A percentile compares a stretch with the other conserved stretches of the same genome.
phyloP scores from a whole-genome alignment of 2,888 invertebrate species.

The Ametastegia equiseti region DNA sequence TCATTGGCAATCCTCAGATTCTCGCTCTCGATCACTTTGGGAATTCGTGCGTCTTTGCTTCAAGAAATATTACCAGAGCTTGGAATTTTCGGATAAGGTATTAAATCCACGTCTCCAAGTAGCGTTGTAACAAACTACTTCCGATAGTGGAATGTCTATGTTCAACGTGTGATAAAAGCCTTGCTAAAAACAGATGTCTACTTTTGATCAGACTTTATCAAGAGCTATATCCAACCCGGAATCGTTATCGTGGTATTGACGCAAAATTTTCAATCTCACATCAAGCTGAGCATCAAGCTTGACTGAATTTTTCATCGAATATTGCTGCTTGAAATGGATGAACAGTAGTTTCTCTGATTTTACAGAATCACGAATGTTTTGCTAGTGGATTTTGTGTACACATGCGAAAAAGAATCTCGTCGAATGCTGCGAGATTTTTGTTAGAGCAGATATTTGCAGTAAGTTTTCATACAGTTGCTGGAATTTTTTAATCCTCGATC shows the following conservation, averaged over 20 bases:
- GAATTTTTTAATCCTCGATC: too few species aligned
- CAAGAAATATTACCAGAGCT: background rate
- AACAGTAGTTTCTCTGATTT: background rate
- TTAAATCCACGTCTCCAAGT: background rate
- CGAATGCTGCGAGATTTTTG: too few species aligned
- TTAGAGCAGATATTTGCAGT: too few species aligned
- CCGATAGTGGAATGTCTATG: background rate
- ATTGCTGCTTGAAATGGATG: background rate
- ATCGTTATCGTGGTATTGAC: background rate
- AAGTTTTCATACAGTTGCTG: too few species aligned
- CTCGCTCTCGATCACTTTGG: background rate
- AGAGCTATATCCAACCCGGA: background rate
- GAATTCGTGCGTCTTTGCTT: background rate
- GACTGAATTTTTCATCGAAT: background rate
- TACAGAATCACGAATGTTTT: background rate
- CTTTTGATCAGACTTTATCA: background rate
- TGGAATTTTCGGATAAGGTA: background rate
- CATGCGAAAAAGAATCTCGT: too few species aligned
- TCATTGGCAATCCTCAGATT: background rate
- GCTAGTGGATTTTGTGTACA: too few species aligned
- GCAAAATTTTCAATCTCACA: too few species aligned
- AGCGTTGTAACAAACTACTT: background rate
- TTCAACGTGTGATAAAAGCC: background rate
- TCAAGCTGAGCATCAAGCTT: background rate
- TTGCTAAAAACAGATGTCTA: background rate